Conservation (phyloP, 2,113 vertebrate species). For the Caranx ignobilis region DNA sequence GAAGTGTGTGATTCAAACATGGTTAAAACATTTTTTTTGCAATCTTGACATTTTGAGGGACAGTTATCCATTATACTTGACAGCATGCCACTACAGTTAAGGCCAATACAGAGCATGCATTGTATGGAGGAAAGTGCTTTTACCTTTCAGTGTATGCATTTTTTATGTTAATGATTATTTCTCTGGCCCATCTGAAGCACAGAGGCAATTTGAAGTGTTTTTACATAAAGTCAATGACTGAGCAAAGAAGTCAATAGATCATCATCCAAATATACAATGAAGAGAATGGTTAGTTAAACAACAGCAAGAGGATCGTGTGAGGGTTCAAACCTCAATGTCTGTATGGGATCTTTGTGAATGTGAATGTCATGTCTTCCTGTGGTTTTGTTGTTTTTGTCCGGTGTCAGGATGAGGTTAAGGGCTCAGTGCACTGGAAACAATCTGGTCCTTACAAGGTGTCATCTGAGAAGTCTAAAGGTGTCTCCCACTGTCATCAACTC, state of each 20-base stretch:
- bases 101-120: neutral
- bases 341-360: neutral
- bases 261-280: neutral
- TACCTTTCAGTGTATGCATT: neutral
- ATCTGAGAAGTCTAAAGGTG: neutral
- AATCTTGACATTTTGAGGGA: neutral
- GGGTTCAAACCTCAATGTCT: neutral
- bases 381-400: neutral
- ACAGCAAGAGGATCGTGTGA: neutral
- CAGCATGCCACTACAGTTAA: too few species aligned
- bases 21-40: neutral
- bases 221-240: too few species aligned
- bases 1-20: neutral
- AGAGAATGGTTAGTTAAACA: too few species aligned
- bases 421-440: neutral
- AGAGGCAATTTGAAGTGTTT: neutral
- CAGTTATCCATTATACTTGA: neutral
- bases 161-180: neutral
- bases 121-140: neutral
- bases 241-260: neutral
- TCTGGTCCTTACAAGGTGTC: neutral
- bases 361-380: neutral
- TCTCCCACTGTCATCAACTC: neutral
- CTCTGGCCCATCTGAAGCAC: neutral
- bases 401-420: neutral